phyloP scores from a whole-genome alignment of 2,797 vertebrate species.

The Myotis findleyi region DNA sequence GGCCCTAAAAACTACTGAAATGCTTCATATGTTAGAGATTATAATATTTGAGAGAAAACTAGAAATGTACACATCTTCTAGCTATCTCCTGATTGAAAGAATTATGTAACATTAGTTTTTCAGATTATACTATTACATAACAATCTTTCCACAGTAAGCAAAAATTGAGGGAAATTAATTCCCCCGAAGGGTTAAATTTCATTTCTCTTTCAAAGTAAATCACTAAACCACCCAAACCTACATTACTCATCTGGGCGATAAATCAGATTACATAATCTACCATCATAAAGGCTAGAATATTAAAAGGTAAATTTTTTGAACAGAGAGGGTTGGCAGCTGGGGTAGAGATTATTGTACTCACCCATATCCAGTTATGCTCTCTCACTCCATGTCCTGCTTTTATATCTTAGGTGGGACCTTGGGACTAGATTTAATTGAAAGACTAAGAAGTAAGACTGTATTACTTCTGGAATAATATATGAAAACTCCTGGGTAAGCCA shows the following conservation, averaged over 20 bases:
- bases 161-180: conserved; percentile 42
- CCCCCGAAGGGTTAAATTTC: background rate
- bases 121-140: conserved; percentile 20
- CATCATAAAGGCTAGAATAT: conserved; percentile 21
- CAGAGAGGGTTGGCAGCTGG: background rate
- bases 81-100: conserved; percentile 18
- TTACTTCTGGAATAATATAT: background rate
- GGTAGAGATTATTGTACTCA: background rate
- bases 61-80: background rate
- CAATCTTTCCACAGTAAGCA: conserved; percentile 40
- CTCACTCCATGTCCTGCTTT: background rate
- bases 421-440: background rate
- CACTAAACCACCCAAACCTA: conserved; percentile 21
- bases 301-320: conserved; percentile 10
- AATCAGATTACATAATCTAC: conserved; percentile 46
- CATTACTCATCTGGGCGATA: conserved; percentile 30
- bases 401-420: background rate
- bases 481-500: background rate
- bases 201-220: conserved; percentile 68
- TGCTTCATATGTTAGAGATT: background rate
- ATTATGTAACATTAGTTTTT: background rate
- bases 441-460: background rate
- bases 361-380: background rate
- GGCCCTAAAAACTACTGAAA: background rate
- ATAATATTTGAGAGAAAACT: background rate